Conservation (phyloP, 1,140 invertebrate genomes). For the Dreissena polymorpha region DNA sequence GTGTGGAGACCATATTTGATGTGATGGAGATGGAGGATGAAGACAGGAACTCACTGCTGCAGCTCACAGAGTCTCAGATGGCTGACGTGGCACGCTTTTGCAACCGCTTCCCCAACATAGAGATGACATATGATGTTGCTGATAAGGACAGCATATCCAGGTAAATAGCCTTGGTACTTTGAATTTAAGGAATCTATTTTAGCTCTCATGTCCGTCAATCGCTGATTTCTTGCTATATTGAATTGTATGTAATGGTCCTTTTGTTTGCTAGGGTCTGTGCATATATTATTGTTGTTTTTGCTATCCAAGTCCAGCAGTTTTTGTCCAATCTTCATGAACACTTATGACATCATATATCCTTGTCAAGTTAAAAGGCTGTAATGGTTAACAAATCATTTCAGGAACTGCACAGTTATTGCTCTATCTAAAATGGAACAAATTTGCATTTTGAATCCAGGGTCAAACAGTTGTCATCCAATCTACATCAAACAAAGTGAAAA, state of each 20-base stretch:
- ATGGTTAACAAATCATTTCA: not conserved
- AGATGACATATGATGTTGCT: conserved; percentile 94
- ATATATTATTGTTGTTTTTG: too few species aligned
- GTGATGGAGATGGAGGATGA: conserved; percentile 99
- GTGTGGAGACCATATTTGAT: conserved; percentile 89
- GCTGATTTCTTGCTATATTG: too few species aligned
- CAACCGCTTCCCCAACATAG: conserved; percentile 99
- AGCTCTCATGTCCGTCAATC: too few species aligned
- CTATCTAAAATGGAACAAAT: too few species aligned
- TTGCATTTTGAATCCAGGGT: not conserved
- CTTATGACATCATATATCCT: too few species aligned
- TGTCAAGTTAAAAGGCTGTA: not conserved
- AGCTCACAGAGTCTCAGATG: conserved; percentile 93
- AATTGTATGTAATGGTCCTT: too few species aligned
- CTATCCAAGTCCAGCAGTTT: too few species aligned
- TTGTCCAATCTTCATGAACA: too few species aligned
- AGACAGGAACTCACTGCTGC: conserved; percentile 91
- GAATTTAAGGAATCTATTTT: too few species aligned
- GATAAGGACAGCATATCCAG: conserved; percentile 87
- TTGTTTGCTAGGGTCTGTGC: too few species aligned
- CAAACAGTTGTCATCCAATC: not conserved
- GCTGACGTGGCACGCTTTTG: conserved; percentile 98
- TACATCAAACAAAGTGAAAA: not conserved
- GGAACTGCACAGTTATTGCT: not conserved
- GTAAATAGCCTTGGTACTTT: conserved; percentile 56